Conservation (phyloP, 2,113 vertebrate genomes). For the Mastomys coucha region DNA sequence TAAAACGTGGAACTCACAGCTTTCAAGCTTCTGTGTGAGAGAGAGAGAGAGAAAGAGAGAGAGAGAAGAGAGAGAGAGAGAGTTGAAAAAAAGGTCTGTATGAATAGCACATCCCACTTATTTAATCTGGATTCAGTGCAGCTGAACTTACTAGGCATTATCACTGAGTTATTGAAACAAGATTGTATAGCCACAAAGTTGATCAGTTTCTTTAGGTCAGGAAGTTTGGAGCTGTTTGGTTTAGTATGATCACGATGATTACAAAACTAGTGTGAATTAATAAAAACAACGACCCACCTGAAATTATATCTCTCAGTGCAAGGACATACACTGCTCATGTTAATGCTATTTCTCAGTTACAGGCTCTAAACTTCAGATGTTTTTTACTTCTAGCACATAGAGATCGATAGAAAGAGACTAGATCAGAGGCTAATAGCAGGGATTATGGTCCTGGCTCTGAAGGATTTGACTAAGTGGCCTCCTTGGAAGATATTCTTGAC, state of each 20-base stretch:
- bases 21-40: background rate
- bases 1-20: conserved; percentile 31
- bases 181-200: background rate
- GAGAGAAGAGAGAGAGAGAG: background rate
- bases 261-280: background rate
- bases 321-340: background rate
- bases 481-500: background rate
- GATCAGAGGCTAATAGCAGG: background rate
- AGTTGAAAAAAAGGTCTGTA: background rate
- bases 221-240: background rate
- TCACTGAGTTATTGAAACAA: conserved; percentile 38
- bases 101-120: conserved; percentile 8
- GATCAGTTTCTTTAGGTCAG: conserved; percentile 10
- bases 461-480: background rate
- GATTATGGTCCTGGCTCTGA: background rate
- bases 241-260: conserved; percentile 26
- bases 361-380: background rate
- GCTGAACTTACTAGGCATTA: background rate
- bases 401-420: background rate
- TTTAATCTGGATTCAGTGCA: background rate
- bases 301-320: background rate
- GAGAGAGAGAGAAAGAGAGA: background rate
- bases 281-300: background rate
- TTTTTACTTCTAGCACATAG: background rate
- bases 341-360: background rate